Evolutionary conservation across 2,113 vertebrate genomes (phyloP).

Genomic region (Gila orcuttii): DNA sequence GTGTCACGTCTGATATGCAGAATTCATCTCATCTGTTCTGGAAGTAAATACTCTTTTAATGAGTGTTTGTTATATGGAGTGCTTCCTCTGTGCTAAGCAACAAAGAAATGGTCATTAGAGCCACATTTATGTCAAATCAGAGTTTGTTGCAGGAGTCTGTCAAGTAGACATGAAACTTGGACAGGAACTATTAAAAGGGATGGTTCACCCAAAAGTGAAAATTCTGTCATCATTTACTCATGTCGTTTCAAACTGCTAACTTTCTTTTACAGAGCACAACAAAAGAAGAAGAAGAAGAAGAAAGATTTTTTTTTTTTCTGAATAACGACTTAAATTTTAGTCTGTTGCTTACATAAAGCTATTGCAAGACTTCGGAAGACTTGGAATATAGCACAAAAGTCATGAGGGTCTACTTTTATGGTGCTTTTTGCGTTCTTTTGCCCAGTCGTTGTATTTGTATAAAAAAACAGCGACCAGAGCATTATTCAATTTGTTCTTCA

Average conservation of each 20-base stretch:
- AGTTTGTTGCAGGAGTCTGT: neutral
- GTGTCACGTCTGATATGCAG: slow-evolving; percentile 42
- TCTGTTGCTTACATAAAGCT: no score
- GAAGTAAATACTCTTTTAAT: slow-evolving; percentile 4
- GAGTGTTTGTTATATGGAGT: neutral
- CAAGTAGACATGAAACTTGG: neutral
- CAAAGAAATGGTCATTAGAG: slow-evolving; percentile 11
- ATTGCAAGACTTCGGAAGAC: neutral
- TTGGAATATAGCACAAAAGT: neutral
- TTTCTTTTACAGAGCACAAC: neutral
- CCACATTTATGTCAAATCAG: neutral
- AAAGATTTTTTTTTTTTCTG: no score
- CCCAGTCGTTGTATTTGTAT: no score
- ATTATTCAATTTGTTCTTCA: no score
- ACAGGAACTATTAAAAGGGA: neutral
- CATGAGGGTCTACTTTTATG: neutral
- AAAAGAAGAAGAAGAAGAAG: no score
- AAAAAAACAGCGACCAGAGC: no score
- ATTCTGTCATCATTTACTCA: neutral
- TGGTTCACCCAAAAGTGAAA: neutral
- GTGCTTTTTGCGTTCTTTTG: neutral
- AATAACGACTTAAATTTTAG: no score
- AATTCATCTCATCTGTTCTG: neutral
- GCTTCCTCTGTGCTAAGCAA: slow-evolving; percentile 7
- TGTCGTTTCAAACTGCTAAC: neutral